These are phyloP conservation scores for Ashinkailepas kermadecensis DNA, from an alignment of 2,888 invertebrate genomes.

Conservation along the genomic window DNA sequence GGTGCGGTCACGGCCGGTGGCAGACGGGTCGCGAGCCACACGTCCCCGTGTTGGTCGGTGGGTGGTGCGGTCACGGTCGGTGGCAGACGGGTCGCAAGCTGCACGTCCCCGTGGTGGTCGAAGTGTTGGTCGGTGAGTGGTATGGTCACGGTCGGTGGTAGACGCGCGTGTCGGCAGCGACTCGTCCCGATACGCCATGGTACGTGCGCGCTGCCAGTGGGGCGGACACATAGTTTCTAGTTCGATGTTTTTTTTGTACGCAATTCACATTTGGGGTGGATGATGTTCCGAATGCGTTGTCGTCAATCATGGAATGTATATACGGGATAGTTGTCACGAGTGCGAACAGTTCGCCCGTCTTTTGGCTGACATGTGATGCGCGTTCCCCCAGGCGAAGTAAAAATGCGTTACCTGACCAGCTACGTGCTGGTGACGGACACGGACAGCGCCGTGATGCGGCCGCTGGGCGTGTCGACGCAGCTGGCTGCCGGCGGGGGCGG, in stretches of 20 bases:
- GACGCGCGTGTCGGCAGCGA: too few relatives aligned
- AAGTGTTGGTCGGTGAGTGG: conserved; percentile 48
- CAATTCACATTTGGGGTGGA: too few relatives aligned
- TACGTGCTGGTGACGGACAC: conserved; percentile 80
- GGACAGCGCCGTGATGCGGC: conserved; percentile 16
- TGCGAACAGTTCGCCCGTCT: not conserved
- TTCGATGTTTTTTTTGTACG: too few relatives aligned
- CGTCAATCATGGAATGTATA: too few relatives aligned
- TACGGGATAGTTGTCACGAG: too few relatives aligned
- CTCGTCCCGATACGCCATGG: too few relatives aligned
- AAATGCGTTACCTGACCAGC: conserved; percentile 91
- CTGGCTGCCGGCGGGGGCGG: conserved; percentile 25
- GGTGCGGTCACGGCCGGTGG: conserved; percentile 25
- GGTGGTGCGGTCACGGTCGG: conserved; percentile 47
- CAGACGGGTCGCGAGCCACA: conserved; percentile 47
- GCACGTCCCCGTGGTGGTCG: conserved; percentile 52
- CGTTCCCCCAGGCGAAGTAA: conserved; percentile 65
- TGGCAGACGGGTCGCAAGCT: conserved; percentile 47
- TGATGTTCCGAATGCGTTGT: too few relatives aligned
- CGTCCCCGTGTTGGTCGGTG: conserved; percentile 54
- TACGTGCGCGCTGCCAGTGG: too few relatives aligned
- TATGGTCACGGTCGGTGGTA: not conserved
- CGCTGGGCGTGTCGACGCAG: conserved; percentile 25
- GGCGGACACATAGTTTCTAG: too few relatives aligned
- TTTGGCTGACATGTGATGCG: not conserved